These are phyloP conservation scores for Melanocharis versteri DNA, from an alignment of 2,113 vertebrate species.

Conservation along the genomic window DNA sequence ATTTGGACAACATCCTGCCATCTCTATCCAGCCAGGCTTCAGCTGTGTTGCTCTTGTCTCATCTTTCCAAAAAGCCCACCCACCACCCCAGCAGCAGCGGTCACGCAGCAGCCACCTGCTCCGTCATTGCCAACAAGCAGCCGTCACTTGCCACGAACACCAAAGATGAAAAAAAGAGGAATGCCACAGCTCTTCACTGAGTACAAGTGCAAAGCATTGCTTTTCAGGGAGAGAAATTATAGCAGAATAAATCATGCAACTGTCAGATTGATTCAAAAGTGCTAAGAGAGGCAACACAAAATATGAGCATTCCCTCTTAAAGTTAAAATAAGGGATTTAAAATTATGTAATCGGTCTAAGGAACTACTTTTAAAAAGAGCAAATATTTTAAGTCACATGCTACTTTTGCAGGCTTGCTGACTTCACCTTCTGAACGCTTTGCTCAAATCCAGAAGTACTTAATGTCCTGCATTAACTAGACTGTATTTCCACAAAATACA, in stretches of 20 bases:
- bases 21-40: neutral
- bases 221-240: neutral
- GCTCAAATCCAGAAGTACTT: neutral
- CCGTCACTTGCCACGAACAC: neutral
- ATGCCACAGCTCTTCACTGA: neutral
- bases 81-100: neutral
- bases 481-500: neutral
- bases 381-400: neutral
- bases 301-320: neutral
- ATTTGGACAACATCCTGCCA: fast-evolving
- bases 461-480: neutral
- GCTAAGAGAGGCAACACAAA: neutral
- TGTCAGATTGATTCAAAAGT: neutral
- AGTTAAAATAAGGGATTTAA: neutral
- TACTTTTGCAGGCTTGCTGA: neutral
- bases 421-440: neutral
- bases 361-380: neutral
- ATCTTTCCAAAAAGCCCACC: neutral
- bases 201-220: neutral
- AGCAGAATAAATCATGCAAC: neutral
- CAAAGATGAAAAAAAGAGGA: neutral
- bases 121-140: fast-evolving
- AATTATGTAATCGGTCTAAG: neutral
- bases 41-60: neutral
- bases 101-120: neutral